phyloP scores from a whole-genome alignment of 1,140 invertebrate species.

The Stegodyphus dumicola region DNA sequence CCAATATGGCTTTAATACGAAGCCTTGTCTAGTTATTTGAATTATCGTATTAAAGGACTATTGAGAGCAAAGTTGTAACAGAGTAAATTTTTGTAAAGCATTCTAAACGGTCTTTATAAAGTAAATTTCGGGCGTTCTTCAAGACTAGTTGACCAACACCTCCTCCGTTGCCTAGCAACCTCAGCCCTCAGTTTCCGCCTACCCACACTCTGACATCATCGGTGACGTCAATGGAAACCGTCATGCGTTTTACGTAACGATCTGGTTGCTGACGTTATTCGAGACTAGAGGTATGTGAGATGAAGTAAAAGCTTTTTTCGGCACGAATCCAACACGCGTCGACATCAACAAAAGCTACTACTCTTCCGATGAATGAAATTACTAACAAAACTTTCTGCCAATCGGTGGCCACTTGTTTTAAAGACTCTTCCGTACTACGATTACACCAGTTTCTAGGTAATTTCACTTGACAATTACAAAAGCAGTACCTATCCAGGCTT shows the following conservation, averaged over 20 bases:
- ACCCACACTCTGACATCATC: slow-evolving; percentile 53
- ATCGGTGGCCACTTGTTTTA: not conserved
- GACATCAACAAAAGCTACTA: slow-evolving; percentile 52
- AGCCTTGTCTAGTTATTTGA: too few relatives aligned
- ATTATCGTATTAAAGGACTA: not conserved
- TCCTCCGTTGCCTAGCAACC: not conserved
- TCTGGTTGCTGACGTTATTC: slow-evolving; percentile 59
- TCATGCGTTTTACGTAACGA: slow-evolving; percentile 59
- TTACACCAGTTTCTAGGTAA: too few relatives aligned
- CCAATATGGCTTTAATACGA: too few relatives aligned
- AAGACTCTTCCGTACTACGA: too few relatives aligned
- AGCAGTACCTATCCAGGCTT: too few relatives aligned
- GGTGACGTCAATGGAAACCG: slow-evolving; percentile 55
- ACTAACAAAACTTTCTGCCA: slow-evolving; percentile 48
- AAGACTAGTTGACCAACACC: slow-evolving; percentile 12
- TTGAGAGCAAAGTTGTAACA: not conserved
- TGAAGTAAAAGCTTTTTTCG: not conserved
- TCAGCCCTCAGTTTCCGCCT: slow-evolving; percentile 46
- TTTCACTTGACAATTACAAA: too few relatives aligned
- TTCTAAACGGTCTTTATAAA: not conserved
- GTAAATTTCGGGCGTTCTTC: not conserved
- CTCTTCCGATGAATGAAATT: slow-evolving; percentile 54
- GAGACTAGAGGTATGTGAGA: slow-evolving; percentile 33
- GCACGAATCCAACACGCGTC: slow-evolving; percentile 30
- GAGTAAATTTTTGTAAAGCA: not conserved